Base-by-base conservation (phyloP, 1,140 invertebrate species). In the Caenorhabditis latens region DNA sequence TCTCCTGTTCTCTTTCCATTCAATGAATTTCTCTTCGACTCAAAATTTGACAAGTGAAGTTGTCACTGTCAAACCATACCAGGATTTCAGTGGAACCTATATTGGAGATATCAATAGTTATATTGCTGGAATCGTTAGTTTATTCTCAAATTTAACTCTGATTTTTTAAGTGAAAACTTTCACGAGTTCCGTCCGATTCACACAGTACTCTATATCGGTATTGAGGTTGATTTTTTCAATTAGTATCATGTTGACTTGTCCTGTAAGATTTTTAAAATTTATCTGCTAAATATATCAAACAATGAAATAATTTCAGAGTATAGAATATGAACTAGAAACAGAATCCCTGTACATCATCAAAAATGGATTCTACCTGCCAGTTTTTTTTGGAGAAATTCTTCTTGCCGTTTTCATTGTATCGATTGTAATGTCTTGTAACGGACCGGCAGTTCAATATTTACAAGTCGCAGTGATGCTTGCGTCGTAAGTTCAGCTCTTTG, bases 191-290 rank as follows among this genome's bases (percentile, higher is more conserved):
- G 55, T 58, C 0, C 13, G 19, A n/a, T 58, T 58, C 19, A 5
- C 55, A 8, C 55, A 58, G 55, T 58, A 58, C 9, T 0, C 55
- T 1, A 58, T 58, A 19, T 58, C 55, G 0, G 13, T 58, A 19
- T 58, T 58, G 55, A 14, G 55, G 19, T 6, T 58, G 55, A 58
- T 58, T 58, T 58, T 58, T 9, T 58, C 55, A 6, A 1, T 58
- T 16, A 58, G 55, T 9, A 58, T 58, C 19, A 58, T 58, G 55
- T 58, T 58, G n/a, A 58, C 55, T n/a, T 58, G 55, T 58, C 55
- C 55, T 1, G 55, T 58, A n/a, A 57, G 55, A 4, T 57, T 57
- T 16, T n/a, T 13, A 57, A 57, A 57, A 57, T 11, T 57, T 16
- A 4, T 11, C 55, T 13, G 9, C 9, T n/a, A n/a, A n/a, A n/a